Evolutionary conservation across 2,888 invertebrate genomes (phyloP).

Genomic region (Brachylomia viminalis): DNA sequence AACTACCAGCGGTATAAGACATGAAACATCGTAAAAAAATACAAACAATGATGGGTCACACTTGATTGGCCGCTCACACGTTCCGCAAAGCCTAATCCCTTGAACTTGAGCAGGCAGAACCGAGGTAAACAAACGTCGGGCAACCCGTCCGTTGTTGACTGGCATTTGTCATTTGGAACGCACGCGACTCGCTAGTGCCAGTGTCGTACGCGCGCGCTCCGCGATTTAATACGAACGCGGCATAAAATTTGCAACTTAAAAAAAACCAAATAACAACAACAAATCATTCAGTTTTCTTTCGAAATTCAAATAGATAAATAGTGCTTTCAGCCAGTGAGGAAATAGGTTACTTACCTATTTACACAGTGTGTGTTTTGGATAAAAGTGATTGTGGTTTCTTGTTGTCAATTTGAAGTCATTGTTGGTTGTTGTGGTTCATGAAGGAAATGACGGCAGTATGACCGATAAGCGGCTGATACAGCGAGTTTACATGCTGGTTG

Average conservation of each 20-base stretch:
- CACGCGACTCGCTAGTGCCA: conserved; percentile 78
- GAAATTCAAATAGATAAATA: conserved; percentile 59
- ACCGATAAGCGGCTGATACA: conserved; percentile 80
- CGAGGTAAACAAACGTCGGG: conserved; percentile 84
- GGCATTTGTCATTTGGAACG: conserved; percentile 89
- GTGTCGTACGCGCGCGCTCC: conserved; percentile 77
- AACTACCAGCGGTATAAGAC: conserved; percentile 63
- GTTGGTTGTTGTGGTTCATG: conserved; percentile 77
- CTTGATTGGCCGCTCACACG: conserved; percentile 66
- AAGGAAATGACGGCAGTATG: conserved; percentile 81
- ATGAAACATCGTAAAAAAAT: conserved; percentile 50
- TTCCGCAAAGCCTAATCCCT: conserved; percentile 81
- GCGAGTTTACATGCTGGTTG: conserved; percentile 66
- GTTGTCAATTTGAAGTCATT: conserved; percentile 69
- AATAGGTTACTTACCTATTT: conserved; percentile 57
- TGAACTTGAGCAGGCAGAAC: conserved; percentile 85
- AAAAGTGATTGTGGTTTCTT: conserved; percentile 67
- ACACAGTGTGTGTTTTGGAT: conserved; percentile 67
- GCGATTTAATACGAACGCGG: conserved; percentile 73
- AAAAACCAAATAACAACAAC: conserved; percentile 70
- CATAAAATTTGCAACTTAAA: conserved; percentile 66
- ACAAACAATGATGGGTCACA: conserved; percentile 65
- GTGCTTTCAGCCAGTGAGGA: conserved; percentile 66
- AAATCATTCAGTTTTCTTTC: conserved; percentile 56
- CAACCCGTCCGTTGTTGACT: conserved; percentile 82